Evolutionary conservation across 2,797 vertebrate species (phyloP).

Genomic region (Triplophysa yarkandensis): DNA sequence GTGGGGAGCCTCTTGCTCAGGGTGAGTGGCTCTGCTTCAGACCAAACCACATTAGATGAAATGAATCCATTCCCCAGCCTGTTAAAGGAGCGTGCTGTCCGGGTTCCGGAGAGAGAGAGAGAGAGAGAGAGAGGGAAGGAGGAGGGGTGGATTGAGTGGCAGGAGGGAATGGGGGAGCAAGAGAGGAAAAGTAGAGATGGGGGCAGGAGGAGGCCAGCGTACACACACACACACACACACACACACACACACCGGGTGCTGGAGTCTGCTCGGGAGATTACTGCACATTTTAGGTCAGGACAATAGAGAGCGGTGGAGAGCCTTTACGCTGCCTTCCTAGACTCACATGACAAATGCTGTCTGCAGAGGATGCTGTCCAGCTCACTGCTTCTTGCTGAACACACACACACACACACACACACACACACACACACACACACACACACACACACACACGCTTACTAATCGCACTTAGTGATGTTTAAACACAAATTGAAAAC

Average conservation of each 20-base stretch:
- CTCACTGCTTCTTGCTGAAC: constrained; percentile 4
- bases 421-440: too few relatives aligned
- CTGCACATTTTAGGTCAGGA: constrained; percentile 73
- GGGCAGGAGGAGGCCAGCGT: constrained; percentile 53
- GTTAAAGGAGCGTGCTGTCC: constrained; percentile 76
- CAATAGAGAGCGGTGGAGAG: constrained; percentile 70
- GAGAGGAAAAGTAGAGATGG: constrained; percentile 62
- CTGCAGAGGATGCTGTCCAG: constrained; percentile 63
- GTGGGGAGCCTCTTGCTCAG: constrained; percentile 68
- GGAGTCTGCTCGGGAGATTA: constrained; percentile 72
- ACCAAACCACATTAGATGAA: constrained; percentile 84
- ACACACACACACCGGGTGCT: constrained; percentile 41
- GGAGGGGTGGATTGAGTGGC: constrained; percentile 52
- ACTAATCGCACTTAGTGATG: too few relatives aligned
- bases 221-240: constrained; percentile 38
- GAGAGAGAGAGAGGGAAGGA: constrained; percentile 32
- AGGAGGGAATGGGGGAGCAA: constrained; percentile 50
- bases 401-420: constrained; percentile 4
- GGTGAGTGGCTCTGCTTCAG: constrained; percentile 78
- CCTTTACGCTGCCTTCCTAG: constrained; percentile 67
- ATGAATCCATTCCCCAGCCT: constrained; percentile 82
- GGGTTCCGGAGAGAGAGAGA: constrained; percentile 67
- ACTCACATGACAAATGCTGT: constrained; percentile 62
- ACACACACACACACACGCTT: too few relatives aligned
- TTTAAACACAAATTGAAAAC: too few relatives aligned